These are phyloP conservation scores for Cygnus atratus DNA, from an alignment of 2,113 vertebrate genomes.

Conservation along the genomic window DNA sequence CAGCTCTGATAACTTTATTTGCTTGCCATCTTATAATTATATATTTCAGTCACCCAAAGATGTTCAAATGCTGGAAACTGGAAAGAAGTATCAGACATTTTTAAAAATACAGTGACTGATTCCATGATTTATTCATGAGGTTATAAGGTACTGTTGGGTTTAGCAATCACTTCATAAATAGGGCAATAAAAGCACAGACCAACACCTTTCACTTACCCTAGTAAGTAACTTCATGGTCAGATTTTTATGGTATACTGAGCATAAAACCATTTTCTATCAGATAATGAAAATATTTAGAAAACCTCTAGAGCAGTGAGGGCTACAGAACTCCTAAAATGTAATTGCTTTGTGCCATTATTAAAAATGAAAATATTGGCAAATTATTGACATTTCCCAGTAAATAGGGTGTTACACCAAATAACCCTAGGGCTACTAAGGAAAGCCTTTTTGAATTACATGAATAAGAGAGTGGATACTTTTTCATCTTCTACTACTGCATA, in stretches of 20 bases:
- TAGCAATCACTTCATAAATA: slow-evolving; percentile 75
- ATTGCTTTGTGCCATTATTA: slow-evolving; percentile 58
- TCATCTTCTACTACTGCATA: not conserved
- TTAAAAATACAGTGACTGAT: slow-evolving; percentile 62
- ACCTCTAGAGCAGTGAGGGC: slow-evolving; percentile 59
- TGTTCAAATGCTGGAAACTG: slow-evolving; percentile 49
- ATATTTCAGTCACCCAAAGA: slow-evolving; percentile 40
- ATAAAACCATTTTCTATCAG: slow-evolving; percentile 78
- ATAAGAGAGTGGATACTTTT: not conserved
- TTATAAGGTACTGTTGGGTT: slow-evolving; percentile 75
- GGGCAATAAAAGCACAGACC: slow-evolving; percentile 81
- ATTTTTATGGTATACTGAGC: slow-evolving; percentile 76
- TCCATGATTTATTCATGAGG: slow-evolving; percentile 77
- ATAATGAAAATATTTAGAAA: slow-evolving; percentile 73
- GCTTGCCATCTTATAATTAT: not conserved
- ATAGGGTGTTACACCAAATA: slow-evolving; percentile 8
- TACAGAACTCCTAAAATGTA: slow-evolving; percentile 68
- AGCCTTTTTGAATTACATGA: not conserved
- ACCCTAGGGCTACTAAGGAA: not conserved
- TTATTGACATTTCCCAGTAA: not conserved
- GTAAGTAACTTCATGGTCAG: slow-evolving; percentile 77
- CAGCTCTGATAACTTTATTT: slow-evolving; percentile 16
- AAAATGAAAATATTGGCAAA: slow-evolving; percentile 48
- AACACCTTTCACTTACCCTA: slow-evolving; percentile 66
- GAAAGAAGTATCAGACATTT: slow-evolving; percentile 59